Conservation (phyloP, 1,140 invertebrate species). For the Drosophila ambigua region DNA sequence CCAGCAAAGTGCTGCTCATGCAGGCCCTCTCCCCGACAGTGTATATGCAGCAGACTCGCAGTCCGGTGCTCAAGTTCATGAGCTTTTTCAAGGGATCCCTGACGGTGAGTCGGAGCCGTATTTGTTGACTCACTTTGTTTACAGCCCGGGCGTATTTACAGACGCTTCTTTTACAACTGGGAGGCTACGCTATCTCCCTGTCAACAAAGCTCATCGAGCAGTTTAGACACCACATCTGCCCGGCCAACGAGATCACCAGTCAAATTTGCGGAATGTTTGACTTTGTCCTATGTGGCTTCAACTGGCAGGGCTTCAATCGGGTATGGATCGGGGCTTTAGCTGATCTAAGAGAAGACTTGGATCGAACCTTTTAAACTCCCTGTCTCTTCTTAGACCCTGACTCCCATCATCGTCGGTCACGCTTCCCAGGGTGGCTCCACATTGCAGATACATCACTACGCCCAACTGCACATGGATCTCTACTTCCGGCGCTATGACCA, state of each 20-base stretch:
- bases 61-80: conserved; percentile 52
- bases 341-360: too few relatives aligned
- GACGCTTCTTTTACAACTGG: conserved; percentile 44
- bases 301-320: conserved; percentile 43
- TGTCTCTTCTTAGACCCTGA: conserved; percentile 29
- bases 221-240: conserved; percentile 48
- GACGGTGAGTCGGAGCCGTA: conserved; percentile 19
- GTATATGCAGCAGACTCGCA: conserved; percentile 50
- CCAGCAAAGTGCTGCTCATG: conserved; percentile 85
- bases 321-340: conserved; percentile 6
- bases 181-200: conserved; percentile 36
- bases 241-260: not conserved
- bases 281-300: conserved; percentile 44
- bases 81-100: conserved; percentile 46
- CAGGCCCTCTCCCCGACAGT: conserved; percentile 87
- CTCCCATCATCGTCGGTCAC: conserved; percentile 39
- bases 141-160: not conserved
- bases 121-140: not conserved
- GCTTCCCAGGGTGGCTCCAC: conserved; percentile 43
- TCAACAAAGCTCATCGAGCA: conserved; percentile 31
- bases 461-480: conserved; percentile 12
- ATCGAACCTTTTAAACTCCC: not conserved
- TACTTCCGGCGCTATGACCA: conserved; percentile 28
- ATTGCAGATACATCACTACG: conserved; percentile 41
- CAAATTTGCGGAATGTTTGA: conserved; percentile 56